Percentiles rank a stretch among this genome's conserved stretches.
Conservation (phyloP, 2,113 vertebrate genomes). For the Osmerus mordax region DNA sequence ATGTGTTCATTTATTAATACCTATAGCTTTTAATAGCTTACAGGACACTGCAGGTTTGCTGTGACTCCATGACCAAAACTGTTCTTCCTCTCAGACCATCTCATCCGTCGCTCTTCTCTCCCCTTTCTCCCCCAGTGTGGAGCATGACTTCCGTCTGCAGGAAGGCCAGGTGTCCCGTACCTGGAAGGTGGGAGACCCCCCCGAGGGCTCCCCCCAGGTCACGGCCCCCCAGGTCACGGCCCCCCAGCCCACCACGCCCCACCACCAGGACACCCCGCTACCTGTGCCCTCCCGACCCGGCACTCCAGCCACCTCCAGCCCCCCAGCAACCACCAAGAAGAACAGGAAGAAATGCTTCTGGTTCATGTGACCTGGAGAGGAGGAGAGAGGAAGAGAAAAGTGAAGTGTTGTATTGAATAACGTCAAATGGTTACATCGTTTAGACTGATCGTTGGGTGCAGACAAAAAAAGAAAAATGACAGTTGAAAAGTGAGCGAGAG, state of each 20-base stretch:
- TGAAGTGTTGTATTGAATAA: too few relatives aligned
- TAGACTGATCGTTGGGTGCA: too few relatives aligned
- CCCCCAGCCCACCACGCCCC: conserved; percentile 51
- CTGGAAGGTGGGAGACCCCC: conserved; percentile 71
- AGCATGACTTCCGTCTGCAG: conserved; percentile 73
- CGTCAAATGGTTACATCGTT: too few relatives aligned
- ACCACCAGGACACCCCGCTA: conserved; percentile 65
- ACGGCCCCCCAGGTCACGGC: conserved; percentile 28
- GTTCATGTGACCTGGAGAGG: conserved; percentile 68
- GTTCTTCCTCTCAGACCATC: neutral
- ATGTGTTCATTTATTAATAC: conserved; percentile 56
- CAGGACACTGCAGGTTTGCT: neutral
- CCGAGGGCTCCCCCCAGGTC: conserved; percentile 60
- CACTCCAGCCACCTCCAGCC: conserved; percentile 49
- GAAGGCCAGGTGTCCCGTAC: conserved; percentile 73
- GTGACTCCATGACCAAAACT: too few relatives aligned
- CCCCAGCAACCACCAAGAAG: conserved; percentile 64
- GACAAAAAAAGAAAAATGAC: too few relatives aligned
- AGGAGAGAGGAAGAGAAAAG: neutral
- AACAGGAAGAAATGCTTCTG: conserved; percentile 76
- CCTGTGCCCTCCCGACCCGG: conserved; percentile 47
- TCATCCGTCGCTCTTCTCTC: neutral
- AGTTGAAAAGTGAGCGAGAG: too few relatives aligned
- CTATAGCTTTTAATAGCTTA: conserved; percentile 34
- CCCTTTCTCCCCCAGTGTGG: conserved; percentile 57